Conservation (phyloP, 2,888 invertebrate species). For the Cyaniris semiargus region DNA sequence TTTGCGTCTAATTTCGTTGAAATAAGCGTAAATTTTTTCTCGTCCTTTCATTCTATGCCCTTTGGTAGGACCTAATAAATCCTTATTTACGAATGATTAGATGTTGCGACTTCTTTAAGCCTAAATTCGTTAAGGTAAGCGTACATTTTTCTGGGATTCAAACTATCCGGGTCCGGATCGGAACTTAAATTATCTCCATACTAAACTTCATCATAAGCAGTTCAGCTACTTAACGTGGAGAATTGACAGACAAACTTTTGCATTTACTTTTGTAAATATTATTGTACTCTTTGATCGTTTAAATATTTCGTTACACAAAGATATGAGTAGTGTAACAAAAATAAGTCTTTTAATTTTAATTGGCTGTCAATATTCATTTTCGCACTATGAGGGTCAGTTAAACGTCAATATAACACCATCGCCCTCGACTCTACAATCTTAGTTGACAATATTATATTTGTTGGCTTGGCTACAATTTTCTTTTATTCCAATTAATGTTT, state of each 20-base stretch:
- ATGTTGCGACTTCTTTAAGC: no score
- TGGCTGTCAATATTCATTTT: slow-evolving; percentile 12
- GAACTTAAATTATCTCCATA: background rate
- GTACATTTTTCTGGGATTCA: no score
- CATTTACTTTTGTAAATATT: background rate
- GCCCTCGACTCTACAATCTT: background rate
- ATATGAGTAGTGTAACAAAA: background rate
- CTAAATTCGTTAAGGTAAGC: no score
- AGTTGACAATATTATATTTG: background rate
- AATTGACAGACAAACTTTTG: no score
- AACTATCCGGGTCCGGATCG: background rate
- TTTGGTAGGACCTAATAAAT: background rate
- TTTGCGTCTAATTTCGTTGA: no score
- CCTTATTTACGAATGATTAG: no score
- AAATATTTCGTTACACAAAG: background rate
- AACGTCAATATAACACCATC: background rate
- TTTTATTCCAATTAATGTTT: background rate
- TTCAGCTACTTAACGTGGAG: no score
- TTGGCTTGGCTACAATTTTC: background rate
- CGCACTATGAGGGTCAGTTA: background rate
- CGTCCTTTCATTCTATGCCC: no score
- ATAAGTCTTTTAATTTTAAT: background rate
- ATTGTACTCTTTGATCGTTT: background rate
- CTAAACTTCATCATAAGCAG: background rate
- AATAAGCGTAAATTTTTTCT: no score